Evolutionary conservation across 1,140 invertebrate species (phyloP).

Genomic region (Vollenhovia emeryi): DNA sequence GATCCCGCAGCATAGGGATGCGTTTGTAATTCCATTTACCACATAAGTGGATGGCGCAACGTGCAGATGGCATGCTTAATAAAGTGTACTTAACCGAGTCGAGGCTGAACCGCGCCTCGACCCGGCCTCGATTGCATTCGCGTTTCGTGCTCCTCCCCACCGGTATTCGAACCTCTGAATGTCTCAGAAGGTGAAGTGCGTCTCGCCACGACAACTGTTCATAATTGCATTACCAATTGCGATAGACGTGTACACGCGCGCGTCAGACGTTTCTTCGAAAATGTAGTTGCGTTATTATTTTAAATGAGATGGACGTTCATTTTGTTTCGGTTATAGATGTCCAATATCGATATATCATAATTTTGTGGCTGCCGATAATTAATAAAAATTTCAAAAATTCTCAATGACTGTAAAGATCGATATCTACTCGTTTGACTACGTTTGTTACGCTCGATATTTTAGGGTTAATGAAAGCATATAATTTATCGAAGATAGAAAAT

Average conservation of each 20-base stretch:
- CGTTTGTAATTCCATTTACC: conserved; percentile 83
- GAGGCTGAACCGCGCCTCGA: conserved; percentile 52
- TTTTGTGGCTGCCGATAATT: neutral
- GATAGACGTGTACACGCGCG: neutral
- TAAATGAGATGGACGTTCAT: neutral
- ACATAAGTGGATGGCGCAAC: conserved; percentile 77
- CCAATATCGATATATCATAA: neutral
- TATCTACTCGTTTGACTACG: no score
- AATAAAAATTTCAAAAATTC: neutral
- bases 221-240: conserved; percentile 69
- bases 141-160: conserved; percentile 35
- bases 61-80: conserved; percentile 77
- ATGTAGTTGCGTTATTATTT: neutral
- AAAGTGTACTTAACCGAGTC: conserved; percentile 78
- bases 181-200: conserved; percentile 46
- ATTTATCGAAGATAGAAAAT: no score
- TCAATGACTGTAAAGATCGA: no score
- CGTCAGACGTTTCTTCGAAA: neutral
- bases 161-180: neutral
- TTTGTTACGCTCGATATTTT: no score
- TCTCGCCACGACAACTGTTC: conserved; percentile 36
- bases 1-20: conserved; percentile 73
- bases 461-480: no score
- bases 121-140: conserved; percentile 67
- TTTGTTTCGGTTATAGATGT: neutral